Base-by-base conservation (phyloP, 2,113 vertebrate genomes). In the Danionella cerebrum region DNA sequence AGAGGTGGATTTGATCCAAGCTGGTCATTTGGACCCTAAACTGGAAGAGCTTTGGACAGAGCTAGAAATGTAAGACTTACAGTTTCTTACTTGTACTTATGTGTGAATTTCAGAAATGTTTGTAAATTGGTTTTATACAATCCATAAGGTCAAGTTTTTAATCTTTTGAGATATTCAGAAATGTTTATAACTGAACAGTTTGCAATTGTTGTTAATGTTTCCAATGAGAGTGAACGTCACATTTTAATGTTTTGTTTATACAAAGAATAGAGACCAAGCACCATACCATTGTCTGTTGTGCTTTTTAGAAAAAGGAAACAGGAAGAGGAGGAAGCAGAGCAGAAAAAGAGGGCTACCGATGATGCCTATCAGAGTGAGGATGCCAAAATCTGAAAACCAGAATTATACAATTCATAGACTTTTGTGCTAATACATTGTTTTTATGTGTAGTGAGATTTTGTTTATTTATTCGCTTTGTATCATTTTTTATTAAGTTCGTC, bases 281-380 rank as follows among this genome's bases (percentile, higher is more conserved):
- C 7, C 1, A 22, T 65, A 35, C 3, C 19, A 29, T 45, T 19
- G 33, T 52, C 14, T 69, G 45, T 47, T n/a, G n/a, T n/a, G n/a
- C 58, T 51, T 51, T 13, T 10, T 29, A 99, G 96, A 85, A 98
- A 95, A 80, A 98, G 94, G 84, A 98, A 93, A 76, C 87, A 95
- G 80, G 94, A 96, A 11, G 96, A 99, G 53, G 96, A 98, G 21
- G 94, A 98, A 60, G 95, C 96, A 52, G 96, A 98, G 71, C 89
- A 93, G 76, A 99, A 95, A 77, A 94, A 90, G 79, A 97, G 92
- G 83, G 93, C 95, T 70, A 98, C 94, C 68, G 96, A 99, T 79
- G 88, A 88, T 54, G 96, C 96, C 8, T 98, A 91, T 84, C 96
- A 96, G 77, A 94, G 96, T 98, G 82, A 3, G 65, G 50, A 16